Evolutionary conservation across 2,888 invertebrate genomes (phyloP).

Genomic region (Steinernema scapterisci): DNA sequence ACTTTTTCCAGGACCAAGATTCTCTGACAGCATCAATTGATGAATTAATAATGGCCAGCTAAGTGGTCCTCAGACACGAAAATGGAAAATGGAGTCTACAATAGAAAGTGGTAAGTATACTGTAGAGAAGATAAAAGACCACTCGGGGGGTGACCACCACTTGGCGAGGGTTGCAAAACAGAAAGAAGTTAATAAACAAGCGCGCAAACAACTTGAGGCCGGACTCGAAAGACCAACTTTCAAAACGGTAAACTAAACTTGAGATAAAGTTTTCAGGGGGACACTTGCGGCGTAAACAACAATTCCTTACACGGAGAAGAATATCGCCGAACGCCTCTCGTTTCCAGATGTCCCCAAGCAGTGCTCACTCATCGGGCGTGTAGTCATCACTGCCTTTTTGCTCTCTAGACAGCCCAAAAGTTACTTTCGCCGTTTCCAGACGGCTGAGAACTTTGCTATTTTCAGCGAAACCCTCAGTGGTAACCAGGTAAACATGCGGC

Average conservation of each 20-base stretch:
- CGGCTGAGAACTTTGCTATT: too few species aligned
- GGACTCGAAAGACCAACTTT: too few species aligned
- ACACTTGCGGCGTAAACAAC: slow-evolving; percentile 13
- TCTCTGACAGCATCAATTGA: neutral
- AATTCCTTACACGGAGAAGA: slow-evolving; percentile 6
- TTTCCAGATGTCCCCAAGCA: slow-evolving; percentile 31
- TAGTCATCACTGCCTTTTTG: slow-evolving; percentile 14
- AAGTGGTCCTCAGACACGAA: neutral
- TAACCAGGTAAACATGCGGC: too few species aligned
- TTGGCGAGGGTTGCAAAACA: too few species aligned
- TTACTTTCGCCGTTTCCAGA: neutral
- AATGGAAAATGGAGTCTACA: too few species aligned
- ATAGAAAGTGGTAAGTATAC: too few species aligned
- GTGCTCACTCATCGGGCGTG: slow-evolving; percentile 25
- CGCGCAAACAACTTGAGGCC: too few species aligned
- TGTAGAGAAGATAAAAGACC: too few species aligned
- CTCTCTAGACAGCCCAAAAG: neutral
- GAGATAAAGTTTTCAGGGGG: neutral
- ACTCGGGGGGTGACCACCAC: too few species aligned
- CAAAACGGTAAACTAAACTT: too few species aligned
- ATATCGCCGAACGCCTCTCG: slow-evolving; percentile 18
- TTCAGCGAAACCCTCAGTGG: neutral
- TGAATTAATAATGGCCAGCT: neutral
- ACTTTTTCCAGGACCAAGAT: neutral
- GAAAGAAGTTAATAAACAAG: too few species aligned